Percentiles rank a stretch among this genome's conserved stretches.
Evolutionary conservation across 2,113 vertebrate species (phyloP).

Genomic region (Hiodon alosoides): DNA sequence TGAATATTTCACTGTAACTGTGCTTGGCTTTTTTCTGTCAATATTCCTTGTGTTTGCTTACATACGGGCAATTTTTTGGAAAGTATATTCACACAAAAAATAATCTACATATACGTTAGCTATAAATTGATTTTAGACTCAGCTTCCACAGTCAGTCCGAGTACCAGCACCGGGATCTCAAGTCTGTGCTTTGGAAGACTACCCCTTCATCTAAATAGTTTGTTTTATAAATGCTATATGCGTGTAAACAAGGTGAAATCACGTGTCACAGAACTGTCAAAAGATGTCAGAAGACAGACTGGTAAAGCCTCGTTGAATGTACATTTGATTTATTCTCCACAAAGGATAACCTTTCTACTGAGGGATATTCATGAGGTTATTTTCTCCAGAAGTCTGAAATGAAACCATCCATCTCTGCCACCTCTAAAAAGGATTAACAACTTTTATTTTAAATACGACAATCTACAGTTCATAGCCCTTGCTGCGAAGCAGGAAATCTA

Average conservation of each 20-base stretch:
- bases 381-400: not conserved
- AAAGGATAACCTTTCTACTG: conserved; percentile 1
- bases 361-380: not conserved
- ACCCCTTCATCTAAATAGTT: no score
- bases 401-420: not conserved
- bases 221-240: no score
- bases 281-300: not conserved
- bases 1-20: not conserved
- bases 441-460: not conserved
- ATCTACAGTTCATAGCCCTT: not conserved
- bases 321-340: not conserved
- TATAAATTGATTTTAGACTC: not conserved
- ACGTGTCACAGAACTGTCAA: not conserved
- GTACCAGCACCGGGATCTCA: not conserved
- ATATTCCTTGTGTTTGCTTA: not conserved
- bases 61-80: not conserved
- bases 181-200: no score
- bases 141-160: not conserved
- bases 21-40: not conserved
- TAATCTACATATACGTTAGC: not conserved
- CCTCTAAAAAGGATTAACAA: conserved; percentile 1
- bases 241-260: no score
- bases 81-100: not conserved
- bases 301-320: not conserved
- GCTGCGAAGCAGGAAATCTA: not conserved